These are phyloP conservation scores for Artibeus lituratus DNA, from an alignment of 2,797 vertebrate genomes.

Conservation along the genomic window DNA sequence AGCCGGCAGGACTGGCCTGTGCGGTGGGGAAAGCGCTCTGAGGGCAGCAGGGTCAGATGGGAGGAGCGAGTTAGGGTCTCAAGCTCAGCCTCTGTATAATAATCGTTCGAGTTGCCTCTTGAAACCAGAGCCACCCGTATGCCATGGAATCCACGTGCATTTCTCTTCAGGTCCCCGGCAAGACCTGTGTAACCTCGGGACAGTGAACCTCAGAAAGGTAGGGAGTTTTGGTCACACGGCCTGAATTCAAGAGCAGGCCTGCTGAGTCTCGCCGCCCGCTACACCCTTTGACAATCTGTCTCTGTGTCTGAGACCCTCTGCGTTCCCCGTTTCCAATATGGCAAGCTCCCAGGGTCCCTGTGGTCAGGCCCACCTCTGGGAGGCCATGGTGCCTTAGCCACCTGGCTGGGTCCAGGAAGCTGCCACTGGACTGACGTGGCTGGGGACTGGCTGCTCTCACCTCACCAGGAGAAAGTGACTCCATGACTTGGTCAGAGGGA, in stretches of 20 bases:
- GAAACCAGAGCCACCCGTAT: neutral
- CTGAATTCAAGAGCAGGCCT: neutral
- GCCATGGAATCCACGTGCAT: neutral
- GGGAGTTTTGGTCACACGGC: neutral
- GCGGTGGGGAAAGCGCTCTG: neutral
- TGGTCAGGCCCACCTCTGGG: neutral
- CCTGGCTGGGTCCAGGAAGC: neutral
- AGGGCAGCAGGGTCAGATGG: accelerated
- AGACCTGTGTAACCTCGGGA: neutral
- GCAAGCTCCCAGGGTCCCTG: neutral
- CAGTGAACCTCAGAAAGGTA: neutral
- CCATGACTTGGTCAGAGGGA: neutral
- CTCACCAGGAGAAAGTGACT: neutral
- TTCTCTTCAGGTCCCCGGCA: neutral
- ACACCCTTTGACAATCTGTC: neutral
- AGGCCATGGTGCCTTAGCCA: neutral
- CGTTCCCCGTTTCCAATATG: neutral
- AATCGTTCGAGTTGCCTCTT: neutral
- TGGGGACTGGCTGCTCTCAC: neutral
- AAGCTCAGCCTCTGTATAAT: neutral
- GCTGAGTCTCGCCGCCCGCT: neutral
- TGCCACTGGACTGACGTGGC: neutral
- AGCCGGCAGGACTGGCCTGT: neutral
- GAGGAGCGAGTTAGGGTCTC: too few species aligned
- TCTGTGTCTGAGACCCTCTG: too few species aligned